Evolutionary conservation across 2,888 invertebrate genomes (phyloP), one percentile per base, ranked within the genome.

Genomic region (Sinopyrophorus schimmeli): DNA sequence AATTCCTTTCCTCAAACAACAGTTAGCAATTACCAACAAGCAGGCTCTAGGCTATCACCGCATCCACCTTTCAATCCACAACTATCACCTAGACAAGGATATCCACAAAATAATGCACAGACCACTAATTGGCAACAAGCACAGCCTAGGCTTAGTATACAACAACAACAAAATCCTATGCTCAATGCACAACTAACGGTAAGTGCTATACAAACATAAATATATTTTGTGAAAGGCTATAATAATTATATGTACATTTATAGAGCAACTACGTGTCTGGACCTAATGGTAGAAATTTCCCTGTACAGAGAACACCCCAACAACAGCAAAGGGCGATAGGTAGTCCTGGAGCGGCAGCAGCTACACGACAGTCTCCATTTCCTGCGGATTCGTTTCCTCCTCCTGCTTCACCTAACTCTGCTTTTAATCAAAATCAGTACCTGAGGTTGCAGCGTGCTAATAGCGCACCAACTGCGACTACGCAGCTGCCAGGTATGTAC

Each of bases 141-240:
- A 63, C 75, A 57, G 62, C 73, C 72, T 47, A 79, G 84, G 71
- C 77, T 87, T 71, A 81, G 82, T 46, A 77, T 84, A 49, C 86
- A 87, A 65, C 87, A 87, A 72, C 85, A 79, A 61, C 86, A 92
- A 73, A 91, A 92, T 76, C 90, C 92, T 17, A 91, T 93, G 91
- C 80, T 93, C 65, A 89, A 86, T 75, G 87, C 89, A 61, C 90
- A 90, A 74, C 77, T 90, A 64, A 86, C 86, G 68, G 89, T 89
- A 75, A 81, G 81, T 79, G n/a, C n/a, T n/a, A n/a, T n/a, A n/a
- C n/a, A n/a, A n/a, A n/a, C n/a, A n/a, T n/a, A n/a, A n/a, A n/a
- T n/a, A n/a, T n/a, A n/a, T n/a, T n/a, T n/a, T 5, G 18, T 18
- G 18, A 18, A 4, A 18, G 5, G 4, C 18, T 18, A 18, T 18